Evolutionary conservation across 2,797 vertebrate genomes (phyloP).

Genomic region (Ceyx erithaca): DNA sequence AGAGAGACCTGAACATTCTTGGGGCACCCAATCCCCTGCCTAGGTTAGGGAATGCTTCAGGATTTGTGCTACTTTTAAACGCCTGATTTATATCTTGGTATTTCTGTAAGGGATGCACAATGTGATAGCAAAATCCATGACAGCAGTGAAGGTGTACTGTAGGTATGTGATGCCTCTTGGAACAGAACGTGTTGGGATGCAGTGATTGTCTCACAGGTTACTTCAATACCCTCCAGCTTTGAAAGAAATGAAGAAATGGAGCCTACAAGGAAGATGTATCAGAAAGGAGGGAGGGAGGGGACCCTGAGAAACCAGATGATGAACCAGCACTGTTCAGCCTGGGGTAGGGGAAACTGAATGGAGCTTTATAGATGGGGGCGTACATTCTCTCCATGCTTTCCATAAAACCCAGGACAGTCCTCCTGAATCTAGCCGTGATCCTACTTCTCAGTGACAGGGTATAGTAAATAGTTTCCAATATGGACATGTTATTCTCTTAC

Average conservation of each 20-base stretch:
- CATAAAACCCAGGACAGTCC: background rate
- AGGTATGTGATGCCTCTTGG: background rate
- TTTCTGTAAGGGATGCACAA: background rate
- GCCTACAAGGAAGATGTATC: background rate
- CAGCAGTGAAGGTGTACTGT: background rate
- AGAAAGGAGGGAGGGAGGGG: background rate
- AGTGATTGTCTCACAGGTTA: rapidly evolving
- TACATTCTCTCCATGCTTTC: background rate
- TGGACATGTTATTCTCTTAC: background rate
- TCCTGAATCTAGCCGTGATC: background rate
- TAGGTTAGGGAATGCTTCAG: background rate
- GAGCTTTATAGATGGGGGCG: background rate
- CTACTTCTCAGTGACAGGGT: background rate
- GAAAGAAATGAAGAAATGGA: background rate
- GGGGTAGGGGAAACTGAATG: background rate
- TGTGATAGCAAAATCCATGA: rapidly evolving
- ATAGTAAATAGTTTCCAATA: background rate
- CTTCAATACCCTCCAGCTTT: background rate
- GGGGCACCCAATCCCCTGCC: background rate
- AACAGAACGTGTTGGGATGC: background rate
- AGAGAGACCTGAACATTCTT: background rate
- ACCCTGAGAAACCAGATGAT: background rate
- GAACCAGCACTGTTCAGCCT: background rate
- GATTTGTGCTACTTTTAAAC: background rate
- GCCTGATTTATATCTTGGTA: background rate